Conservation (phyloP, 1,140 invertebrate genomes). For the Oppia nitens region DNA sequence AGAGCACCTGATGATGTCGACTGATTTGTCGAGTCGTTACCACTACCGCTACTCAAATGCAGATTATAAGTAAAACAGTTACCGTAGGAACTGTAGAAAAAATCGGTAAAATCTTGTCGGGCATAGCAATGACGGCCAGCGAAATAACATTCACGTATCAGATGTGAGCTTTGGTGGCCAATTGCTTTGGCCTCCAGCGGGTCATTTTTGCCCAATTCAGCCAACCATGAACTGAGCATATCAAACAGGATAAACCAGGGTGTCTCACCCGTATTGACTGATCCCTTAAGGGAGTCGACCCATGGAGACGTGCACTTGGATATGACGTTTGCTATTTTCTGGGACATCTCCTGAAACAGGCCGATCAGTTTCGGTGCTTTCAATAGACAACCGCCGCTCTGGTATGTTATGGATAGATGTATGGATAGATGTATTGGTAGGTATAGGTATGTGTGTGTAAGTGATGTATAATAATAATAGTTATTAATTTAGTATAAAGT, state of each 20-base stretch:
- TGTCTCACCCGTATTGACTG: constrained; percentile 10
- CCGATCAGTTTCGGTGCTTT: constrained; percentile 12
- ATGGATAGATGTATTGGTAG: too few species aligned
- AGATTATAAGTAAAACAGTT: constrained; percentile 19
- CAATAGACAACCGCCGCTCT: constrained; percentile 13
- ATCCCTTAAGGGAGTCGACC: constrained; percentile 8
- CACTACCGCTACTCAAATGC: not conserved
- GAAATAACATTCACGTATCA: constrained; percentile 15
- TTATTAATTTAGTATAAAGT: too few species aligned
- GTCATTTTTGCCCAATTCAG: constrained; percentile 13
- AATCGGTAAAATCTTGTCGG: constrained; percentile 1
- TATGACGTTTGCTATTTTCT: constrained; percentile 9
- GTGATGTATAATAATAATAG: too few species aligned
- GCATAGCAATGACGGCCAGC: constrained; percentile 11
- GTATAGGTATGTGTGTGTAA: too few species aligned
- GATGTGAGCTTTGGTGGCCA: constrained; percentile 7
- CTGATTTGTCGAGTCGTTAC: not conserved
- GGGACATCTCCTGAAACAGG: constrained; percentile 12
- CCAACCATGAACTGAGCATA: constrained; percentile 13
- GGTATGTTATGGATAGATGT: not conserved
- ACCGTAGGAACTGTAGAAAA: constrained; percentile 16
- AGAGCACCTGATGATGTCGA: not conserved
- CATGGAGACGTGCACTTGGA: constrained; percentile 14
- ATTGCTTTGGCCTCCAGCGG: constrained; percentile 4
- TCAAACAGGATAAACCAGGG: constrained; percentile 16